Percentiles rank a stretch among this genome's conserved stretches.
Evolutionary conservation across 2,797 vertebrate species (phyloP).

Genomic region (Acipenser oxyrinchus): DNA sequence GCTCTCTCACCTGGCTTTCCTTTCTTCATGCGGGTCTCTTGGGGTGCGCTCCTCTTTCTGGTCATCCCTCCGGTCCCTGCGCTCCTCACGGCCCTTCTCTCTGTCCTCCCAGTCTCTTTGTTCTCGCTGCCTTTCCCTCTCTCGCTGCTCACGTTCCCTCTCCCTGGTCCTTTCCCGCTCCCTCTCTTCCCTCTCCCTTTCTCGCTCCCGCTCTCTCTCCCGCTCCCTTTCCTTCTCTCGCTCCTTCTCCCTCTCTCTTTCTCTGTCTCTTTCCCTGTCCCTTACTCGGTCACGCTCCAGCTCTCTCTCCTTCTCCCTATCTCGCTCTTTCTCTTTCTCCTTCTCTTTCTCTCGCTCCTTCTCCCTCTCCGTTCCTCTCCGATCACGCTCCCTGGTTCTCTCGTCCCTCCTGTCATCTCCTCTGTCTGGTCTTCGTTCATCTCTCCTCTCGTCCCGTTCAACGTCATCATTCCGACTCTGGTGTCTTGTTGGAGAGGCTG

Average conservation of each 20-base stretch:
- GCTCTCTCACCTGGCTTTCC: slow-evolving; percentile 68
- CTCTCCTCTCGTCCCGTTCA: slow-evolving; percentile 77
- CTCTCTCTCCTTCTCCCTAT: slow-evolving; percentile 45
- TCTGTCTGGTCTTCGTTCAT: slow-evolving; percentile 75
- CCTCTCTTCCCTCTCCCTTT: slow-evolving; percentile 48
- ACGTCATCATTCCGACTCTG: slow-evolving; percentile 82
- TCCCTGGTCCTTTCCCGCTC: slow-evolving; percentile 40
- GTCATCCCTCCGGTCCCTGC: slow-evolving; percentile 84
- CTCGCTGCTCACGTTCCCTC: slow-evolving; percentile 41
- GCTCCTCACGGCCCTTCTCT: slow-evolving; percentile 80
- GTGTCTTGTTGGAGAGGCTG: slow-evolving; percentile 73
- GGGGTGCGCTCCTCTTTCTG: slow-evolving; percentile 66
- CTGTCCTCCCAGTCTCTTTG: slow-evolving; percentile 80
- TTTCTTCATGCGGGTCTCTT: slow-evolving; percentile 78
- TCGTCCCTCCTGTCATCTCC: slow-evolving; percentile 80
- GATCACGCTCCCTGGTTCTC: slow-evolving; percentile 64
- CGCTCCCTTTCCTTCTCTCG: slow-evolving; percentile 46
- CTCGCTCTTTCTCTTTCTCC: neutral
- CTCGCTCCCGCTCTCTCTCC: slow-evolving; percentile 43
- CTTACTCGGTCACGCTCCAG: slow-evolving; percentile 50
- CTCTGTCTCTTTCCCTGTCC: slow-evolving; percentile 18
- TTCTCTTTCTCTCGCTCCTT: slow-evolving; percentile 15
- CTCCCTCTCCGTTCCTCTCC: slow-evolving; percentile 47
- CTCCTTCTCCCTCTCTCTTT: slow-evolving; percentile 50
- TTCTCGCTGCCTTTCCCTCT: slow-evolving; percentile 61